Evolutionary conservation across 2,113 vertebrate genomes (phyloP), one percentile per base, ranked within the genome.

Genomic region (Salvelinus alpinus): DNA sequence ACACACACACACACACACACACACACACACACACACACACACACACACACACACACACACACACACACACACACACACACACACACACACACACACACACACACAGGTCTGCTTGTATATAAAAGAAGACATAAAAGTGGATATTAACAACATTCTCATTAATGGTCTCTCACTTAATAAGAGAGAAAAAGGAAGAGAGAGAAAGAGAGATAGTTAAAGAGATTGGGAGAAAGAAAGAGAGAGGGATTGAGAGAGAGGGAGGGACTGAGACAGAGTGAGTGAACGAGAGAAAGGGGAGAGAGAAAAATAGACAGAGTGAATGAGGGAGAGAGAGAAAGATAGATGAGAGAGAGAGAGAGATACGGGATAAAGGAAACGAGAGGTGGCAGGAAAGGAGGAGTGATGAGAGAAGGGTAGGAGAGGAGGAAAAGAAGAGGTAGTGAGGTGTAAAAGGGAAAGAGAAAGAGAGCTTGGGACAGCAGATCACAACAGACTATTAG

Each of bases 101-200:
- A 29, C 29, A 29, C 29, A 29, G 22, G 29, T 82, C 68, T 78
- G 80, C 79, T 68, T 79, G 38, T 70, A 60, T 77, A 76, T 14
- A 68, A 54, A 54, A 70, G 72, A 78, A 75, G 27, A 78, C 27
- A 54, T 20, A 8, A 18, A 13, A 54, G 51, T 54, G 51, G 4
- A 34, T 20, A 29, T n/a, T 18, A 68, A 68, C 66, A 68, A 68
- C 8, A 29, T 14, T 7, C 69, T 85, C 73, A 76, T 82, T 77
- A 79, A 59, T 27, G 66, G 59, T 75, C 71, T 84, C 79, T 73
- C 67, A 20, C 54, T 81, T 70, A 76, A 82, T 72, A 71, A 68
- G 18, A 64, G 24, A 73, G 65, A 74, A 3, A 64, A 22, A 62
- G 31, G 31, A 7, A 66, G 64, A 60, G 51, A 73, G 3, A 38